Conservation (phyloP, 2,888 invertebrate species). For the Drosophila planitibia region DNA sequence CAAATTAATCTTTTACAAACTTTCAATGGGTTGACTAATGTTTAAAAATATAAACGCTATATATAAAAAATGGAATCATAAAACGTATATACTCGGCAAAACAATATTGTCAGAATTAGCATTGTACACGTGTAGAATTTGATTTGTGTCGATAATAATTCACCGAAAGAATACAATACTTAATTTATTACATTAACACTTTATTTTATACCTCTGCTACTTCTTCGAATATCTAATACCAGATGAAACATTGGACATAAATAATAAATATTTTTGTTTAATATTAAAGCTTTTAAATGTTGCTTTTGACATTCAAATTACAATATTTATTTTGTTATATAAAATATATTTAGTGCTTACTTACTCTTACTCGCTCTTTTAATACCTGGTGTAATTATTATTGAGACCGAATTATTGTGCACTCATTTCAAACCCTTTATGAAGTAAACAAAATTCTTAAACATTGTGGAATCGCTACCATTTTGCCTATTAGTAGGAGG, state of each 20-base stretch:
- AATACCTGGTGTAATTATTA: not conserved
- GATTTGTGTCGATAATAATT: too few species aligned
- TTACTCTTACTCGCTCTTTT: not conserved
- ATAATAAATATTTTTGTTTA: not conserved
- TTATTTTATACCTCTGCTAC: not conserved
- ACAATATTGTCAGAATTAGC: too few species aligned
- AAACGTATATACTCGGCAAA: too few species aligned
- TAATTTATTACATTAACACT: too few species aligned
- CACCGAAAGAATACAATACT: too few species aligned
- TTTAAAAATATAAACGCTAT: too few species aligned
- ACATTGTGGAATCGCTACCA: conserved; percentile 12
- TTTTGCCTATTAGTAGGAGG: conserved; percentile 6
- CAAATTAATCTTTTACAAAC: too few species aligned
- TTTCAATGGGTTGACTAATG: too few species aligned
- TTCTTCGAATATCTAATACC: not conserved
- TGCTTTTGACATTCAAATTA: not conserved
- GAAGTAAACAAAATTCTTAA: conserved; percentile 58
- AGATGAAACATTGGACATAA: not conserved
- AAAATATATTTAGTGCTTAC: not conserved
- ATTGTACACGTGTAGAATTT: too few species aligned
- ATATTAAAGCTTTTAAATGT: not conserved
- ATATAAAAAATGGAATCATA: too few species aligned
- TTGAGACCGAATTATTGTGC: too few species aligned
- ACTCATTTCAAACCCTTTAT: conserved; percentile 54
- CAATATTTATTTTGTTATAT: not conserved